Base-by-base conservation (phyloP, 2,888 invertebrate species). In the Acrocyrtus sp. region DNA sequence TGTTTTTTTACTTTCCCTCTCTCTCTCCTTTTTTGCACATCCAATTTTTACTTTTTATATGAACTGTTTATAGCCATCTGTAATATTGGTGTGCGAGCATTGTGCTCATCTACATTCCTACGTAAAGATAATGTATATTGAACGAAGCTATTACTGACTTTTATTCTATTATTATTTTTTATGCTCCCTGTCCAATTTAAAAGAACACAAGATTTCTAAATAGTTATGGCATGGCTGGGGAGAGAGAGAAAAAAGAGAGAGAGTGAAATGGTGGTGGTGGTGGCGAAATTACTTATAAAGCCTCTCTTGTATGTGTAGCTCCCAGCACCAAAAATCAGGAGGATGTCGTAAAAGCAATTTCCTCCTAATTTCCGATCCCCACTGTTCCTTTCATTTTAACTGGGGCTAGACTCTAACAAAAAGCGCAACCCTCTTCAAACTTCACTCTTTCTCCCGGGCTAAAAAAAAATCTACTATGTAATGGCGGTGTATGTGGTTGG, bases 271-370 rank as follows among this genome's bases (percentile, higher is more conserved):
- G 5, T 5, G 5, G 34, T 12, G 34, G 34, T 34, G 34, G 34
- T 34, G 12, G 12, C 5, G 34, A 12, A 34, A 34, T 34, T 34
- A 34, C 12, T 34, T 34, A 8, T 12, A 8, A 34, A 34, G n/a
- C n/a, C n/a, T n/a, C n/a, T n/a, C n/a, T n/a, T n/a, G n/a, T n/a
- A n/a, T n/a, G n/a, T n/a, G n/a, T n/a, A n/a, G n/a, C n/a, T n/a
- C 34, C 12, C 34, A 34, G 34, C 12, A 34, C 12, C 5, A 34
- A 34, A 34, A 17, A 65, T 54, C 65, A 65, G 57, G 51, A 67
- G 67, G 67, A 67, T 67, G 67, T 67, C 67, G 58, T 67, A 67
- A 67, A 67, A 58, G 67, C 67, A 67, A 67, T 67, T 67, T 67
- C 67, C 67, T 60, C 67, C 67, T 67, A 67, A 67, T 67, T 67